Percentiles rank a stretch among this genome's conserved stretches.
These are phyloP conservation scores for Myiotriccus ornatus DNA, from an alignment of 2,797 vertebrate species.

Conservation along the genomic window DNA sequence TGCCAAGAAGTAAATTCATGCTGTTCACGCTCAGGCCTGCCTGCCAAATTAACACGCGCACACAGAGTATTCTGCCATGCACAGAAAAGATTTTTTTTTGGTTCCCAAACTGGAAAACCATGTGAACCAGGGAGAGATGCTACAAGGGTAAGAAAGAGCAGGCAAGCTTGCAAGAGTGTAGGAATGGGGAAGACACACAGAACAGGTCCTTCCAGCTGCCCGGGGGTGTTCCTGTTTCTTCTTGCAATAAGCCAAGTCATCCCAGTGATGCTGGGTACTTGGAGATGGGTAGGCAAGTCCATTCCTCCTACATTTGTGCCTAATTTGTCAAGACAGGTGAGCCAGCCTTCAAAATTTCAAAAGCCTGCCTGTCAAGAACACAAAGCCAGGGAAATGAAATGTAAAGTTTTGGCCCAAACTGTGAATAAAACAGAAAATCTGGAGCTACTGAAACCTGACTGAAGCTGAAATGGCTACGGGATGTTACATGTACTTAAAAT, in stretches of 20 bases:
- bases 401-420: not conserved
- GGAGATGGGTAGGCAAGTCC: not conserved
- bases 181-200: not conserved
- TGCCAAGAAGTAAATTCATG: not conserved
- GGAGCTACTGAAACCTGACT: not conserved
- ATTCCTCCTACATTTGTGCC: not conserved
- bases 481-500: not conserved
- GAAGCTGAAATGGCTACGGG: not conserved
- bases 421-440: not conserved
- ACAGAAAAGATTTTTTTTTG: not conserved
- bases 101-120: not conserved
- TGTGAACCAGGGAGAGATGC: not conserved
- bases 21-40: not conserved
- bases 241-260: not conserved
- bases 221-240: not conserved
- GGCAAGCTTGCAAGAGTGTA: not conserved
- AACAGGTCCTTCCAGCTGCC: not conserved
- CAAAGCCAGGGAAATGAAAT: not conserved
- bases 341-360: not conserved
- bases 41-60: not conserved
- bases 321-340: not conserved
- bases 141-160: not conserved
- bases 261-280: not conserved
- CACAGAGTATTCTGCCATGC: not conserved
- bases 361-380: not conserved